Evolutionary conservation across 2,888 invertebrate genomes (phyloP).

Genomic region (Drymonia ruficornis): DNA sequence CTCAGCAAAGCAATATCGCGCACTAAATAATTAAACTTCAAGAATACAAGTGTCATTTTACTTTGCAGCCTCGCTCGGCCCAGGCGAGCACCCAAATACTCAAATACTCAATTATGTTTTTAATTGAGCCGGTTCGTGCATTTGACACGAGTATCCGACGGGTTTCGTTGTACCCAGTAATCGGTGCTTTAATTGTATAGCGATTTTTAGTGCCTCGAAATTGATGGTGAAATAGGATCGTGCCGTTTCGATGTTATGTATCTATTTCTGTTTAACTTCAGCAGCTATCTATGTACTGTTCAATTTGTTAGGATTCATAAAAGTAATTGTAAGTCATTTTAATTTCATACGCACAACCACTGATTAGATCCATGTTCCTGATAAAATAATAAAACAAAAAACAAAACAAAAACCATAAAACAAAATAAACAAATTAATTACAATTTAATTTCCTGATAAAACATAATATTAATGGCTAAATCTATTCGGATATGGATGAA

Average conservation of each 20-base stretch:
- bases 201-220: constrained; percentile 24
- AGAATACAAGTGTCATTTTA: constrained; percentile 46
- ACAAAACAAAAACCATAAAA: too few species aligned
- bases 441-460: too few species aligned
- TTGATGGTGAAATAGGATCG: background rate
- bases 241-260: background rate
- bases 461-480: too few species aligned
- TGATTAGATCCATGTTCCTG: background rate
- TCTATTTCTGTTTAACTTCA: background rate
- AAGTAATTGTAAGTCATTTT: background rate
- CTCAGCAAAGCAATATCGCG: background rate
- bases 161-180: constrained; percentile 33
- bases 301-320: too few species aligned
- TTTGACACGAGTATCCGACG: constrained; percentile 62
- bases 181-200: constrained; percentile 36
- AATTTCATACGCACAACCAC: background rate
- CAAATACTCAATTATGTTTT: constrained; percentile 75
- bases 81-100: constrained; percentile 52
- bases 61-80: constrained; percentile 18
- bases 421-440: too few species aligned
- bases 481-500: too few species aligned
- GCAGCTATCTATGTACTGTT: background rate
- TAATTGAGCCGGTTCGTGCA: constrained; percentile 70
- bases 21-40: constrained; percentile 34
- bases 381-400: too few species aligned